Percentiles rank a stretch among this genome's conserved stretches.
These are phyloP conservation scores for Papilio protenor DNA, from an alignment of 2,888 invertebrate species.

Conservation along the genomic window DNA sequence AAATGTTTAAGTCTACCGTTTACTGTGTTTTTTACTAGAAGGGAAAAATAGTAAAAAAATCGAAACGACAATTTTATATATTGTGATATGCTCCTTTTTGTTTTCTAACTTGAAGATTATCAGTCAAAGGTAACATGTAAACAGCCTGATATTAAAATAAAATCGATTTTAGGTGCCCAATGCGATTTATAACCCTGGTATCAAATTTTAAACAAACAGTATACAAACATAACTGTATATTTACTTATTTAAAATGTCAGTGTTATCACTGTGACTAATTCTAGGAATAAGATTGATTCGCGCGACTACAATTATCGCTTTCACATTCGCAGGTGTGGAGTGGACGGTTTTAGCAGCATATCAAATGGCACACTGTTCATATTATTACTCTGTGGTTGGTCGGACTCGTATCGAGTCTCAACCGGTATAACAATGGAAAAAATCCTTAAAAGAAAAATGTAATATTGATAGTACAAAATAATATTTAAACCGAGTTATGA, in stretches of 20 bases:
- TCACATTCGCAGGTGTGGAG: conserved; percentile 37
- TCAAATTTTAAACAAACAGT: conserved; percentile 1
- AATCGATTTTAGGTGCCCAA: too few species aligned
- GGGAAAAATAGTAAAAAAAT: too few species aligned
- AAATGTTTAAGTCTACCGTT: too few species aligned
- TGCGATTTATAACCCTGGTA: too few species aligned
- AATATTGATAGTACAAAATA: background rate
- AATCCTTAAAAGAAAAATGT: background rate
- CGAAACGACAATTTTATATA: too few species aligned
- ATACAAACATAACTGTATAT: conserved; percentile 16
- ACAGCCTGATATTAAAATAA: too few species aligned
- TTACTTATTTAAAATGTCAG: conserved; percentile 26
- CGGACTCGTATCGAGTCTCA: conserved; percentile 2
- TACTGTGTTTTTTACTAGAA: too few species aligned
- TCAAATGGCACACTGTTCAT: conserved; percentile 22
- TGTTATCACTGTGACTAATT: conserved; percentile 34
- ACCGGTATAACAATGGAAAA: conserved; percentile 13
- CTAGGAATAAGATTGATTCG: conserved; percentile 43
- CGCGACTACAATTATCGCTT: conserved; percentile 40
- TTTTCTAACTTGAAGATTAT: too few species aligned
- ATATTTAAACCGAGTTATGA: background rate
- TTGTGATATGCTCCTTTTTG: too few species aligned
- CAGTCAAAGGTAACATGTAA: too few species aligned
- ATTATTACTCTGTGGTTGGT: conserved; percentile 23
- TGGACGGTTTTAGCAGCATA: conserved; percentile 13